A percentile compares a stretch with the other conserved stretches of the same genome.
Evolutionary conservation across 2,888 invertebrate species (phyloP).

Genomic region (Rhagophthalmus giganteus): DNA sequence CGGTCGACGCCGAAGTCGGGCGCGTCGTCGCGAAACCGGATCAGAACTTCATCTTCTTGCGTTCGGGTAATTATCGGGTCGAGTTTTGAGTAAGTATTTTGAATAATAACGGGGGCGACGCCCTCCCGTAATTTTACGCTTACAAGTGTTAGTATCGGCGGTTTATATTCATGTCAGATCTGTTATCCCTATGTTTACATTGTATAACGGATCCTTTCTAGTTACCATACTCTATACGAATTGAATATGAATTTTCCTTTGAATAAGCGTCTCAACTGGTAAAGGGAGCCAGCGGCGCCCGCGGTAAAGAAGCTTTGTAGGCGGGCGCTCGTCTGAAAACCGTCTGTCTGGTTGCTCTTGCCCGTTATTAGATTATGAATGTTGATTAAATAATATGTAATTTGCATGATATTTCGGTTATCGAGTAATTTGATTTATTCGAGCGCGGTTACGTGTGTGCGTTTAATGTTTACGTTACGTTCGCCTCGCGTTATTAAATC

Average conservation of each 20-base stretch:
- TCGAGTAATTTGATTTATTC: conserved; percentile 20
- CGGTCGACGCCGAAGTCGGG: no score
- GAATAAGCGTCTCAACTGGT: conserved; percentile 22
- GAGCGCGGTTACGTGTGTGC: background rate
- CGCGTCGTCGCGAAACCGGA: no score
- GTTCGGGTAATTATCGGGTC: no score
- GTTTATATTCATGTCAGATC: conserved; percentile 41
- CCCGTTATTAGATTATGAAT: conserved; percentile 25
- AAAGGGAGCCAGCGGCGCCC: conserved; percentile 24
- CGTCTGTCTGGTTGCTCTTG: conserved; percentile 10
- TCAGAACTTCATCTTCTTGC: no score
- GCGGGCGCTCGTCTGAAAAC: conserved; percentile 11
- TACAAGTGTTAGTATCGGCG: conserved; percentile 10
- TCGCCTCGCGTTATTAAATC: conserved; percentile 18
- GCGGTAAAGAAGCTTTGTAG: conserved; percentile 18
- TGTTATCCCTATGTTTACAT: conserved; percentile 43
- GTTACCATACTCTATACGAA: conserved; percentile 42
- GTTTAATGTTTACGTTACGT: conserved; percentile 14
- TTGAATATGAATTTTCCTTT: conserved; percentile 44
- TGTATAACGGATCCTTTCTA: conserved; percentile 43
- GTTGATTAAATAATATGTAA: conserved; percentile 30
- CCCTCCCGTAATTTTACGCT: conserved; percentile 5
- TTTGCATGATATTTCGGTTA: conserved; percentile 29
- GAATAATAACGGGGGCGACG: no score
- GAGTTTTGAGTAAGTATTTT: no score